These are phyloP conservation scores for Pristionchus maxplancki DNA, from an alignment of 2,888 invertebrate genomes.

Conservation along the genomic window DNA sequence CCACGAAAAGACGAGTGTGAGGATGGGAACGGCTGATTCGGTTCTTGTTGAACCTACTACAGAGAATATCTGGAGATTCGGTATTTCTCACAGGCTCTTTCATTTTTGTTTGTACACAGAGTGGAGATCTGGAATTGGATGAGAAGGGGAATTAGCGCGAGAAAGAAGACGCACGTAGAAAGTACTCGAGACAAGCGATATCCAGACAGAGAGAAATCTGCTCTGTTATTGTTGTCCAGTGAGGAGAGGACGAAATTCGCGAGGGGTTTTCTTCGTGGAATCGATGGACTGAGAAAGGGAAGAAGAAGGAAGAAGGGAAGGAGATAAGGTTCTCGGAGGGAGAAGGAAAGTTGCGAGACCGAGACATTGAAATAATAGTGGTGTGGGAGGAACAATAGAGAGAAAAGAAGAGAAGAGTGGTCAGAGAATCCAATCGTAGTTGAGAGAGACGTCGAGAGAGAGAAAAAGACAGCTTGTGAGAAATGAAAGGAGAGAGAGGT, in stretches of 20 bases:
- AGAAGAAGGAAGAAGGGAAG: slow-evolving; percentile 39
- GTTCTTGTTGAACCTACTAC: neutral
- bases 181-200: neutral
- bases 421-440: neutral
- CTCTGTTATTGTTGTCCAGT: neutral
- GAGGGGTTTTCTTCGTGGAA: neutral
- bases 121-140: neutral
- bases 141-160: neutral
- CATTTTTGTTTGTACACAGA: neutral
- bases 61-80: neutral
- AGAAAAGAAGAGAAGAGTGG: neutral
- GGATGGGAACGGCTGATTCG: neutral
- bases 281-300: neutral
- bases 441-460: neutral
- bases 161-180: neutral
- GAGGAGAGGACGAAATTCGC: neutral
- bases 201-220: neutral
- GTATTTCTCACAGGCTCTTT: neutral
- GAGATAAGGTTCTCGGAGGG: neutral
- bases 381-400: neutral
- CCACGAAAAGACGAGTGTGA: neutral
- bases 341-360: neutral
- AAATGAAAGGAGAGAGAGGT: slow-evolving; percentile 7
- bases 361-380: neutral
- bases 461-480: neutral